Conservation (phyloP, 2,113 vertebrate genomes). For the Oryctolagus cuniculus region DNA sequence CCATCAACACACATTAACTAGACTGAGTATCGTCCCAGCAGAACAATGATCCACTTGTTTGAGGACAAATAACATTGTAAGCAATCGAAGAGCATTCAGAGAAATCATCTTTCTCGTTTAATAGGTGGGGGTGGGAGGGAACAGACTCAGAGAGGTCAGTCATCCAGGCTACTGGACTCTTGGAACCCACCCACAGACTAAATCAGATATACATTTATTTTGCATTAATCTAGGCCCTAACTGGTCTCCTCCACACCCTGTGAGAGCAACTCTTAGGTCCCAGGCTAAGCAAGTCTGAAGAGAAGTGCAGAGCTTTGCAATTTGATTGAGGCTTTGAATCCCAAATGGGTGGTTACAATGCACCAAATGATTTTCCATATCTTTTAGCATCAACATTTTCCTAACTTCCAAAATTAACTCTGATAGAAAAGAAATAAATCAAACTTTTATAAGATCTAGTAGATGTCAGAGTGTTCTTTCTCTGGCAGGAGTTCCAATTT, state of each 20-base stretch:
- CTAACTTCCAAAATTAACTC: slow-evolving; percentile 78
- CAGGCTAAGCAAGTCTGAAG: neutral
- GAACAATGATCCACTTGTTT: neutral
- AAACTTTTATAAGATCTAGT: slow-evolving; percentile 79
- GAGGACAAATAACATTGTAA: slow-evolving; percentile 39
- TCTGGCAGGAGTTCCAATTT: slow-evolving; percentile 54
- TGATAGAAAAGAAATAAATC: slow-evolving; percentile 80
- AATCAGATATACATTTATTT: slow-evolving; percentile 12
- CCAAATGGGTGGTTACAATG: slow-evolving; percentile 27
- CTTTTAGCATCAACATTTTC: slow-evolving; percentile 62
- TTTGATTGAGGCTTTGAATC: slow-evolving; percentile 54
- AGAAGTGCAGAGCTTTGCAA: slow-evolving; percentile 30
- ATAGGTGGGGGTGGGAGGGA: neutral
- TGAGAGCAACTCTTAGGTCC: neutral
- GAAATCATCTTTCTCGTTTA: slow-evolving; percentile 42
- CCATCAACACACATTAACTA: neutral
- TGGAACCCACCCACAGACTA: slow-evolving; percentile 6
- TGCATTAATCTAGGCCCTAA: neutral
- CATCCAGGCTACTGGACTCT: neutral
- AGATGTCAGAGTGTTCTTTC: slow-evolving; percentile 67
- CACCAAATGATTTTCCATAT: slow-evolving; percentile 63
- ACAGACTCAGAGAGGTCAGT: neutral
- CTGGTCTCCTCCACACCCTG: neutral
- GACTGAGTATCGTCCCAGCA: neutral
- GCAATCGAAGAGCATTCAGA: slow-evolving; percentile 12